phyloP scores from a whole-genome alignment of 2,888 invertebrate genomes.

The Dexiosoma caninum region DNA sequence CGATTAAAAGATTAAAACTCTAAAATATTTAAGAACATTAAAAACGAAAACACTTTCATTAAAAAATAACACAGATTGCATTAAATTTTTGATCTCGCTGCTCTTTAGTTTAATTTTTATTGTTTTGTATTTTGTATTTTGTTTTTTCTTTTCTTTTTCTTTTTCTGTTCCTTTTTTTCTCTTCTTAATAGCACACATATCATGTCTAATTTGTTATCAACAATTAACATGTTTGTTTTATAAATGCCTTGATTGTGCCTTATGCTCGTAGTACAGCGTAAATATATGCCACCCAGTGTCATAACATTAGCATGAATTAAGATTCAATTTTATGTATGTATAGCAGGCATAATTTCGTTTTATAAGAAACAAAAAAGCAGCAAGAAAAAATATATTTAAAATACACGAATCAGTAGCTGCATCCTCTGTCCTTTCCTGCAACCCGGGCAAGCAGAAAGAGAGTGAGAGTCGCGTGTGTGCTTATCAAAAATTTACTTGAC shows the following conservation, averaged over 20 bases:
- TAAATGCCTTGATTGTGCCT: constrained; percentile 37
- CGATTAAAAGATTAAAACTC: background rate
- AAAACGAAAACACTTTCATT: constrained; percentile 13
- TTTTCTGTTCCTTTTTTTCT: background rate
- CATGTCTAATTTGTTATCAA: constrained; percentile 62
- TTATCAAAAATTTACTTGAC: constrained; percentile 67
- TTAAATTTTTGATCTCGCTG: background rate
- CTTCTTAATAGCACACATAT: background rate
- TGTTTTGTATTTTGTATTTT: background rate
- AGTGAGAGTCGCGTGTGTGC: constrained; percentile 65
- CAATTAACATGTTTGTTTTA: constrained; percentile 62
- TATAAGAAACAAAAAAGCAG: background rate
- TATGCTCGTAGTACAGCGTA: constrained; percentile 28
- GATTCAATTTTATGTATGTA: constrained; percentile 48
- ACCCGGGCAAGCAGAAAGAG: background rate
- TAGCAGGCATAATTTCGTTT: constrained; percentile 31
- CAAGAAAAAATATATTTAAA: background rate
- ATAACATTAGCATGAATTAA: constrained; percentile 63
- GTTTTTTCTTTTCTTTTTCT: background rate
- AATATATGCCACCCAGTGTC: constrained; percentile 67
- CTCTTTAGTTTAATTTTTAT: background rate
- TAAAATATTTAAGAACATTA: background rate
- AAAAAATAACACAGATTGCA: background rate
- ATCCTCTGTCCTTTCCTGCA: constrained; percentile 30
- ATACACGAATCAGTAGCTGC: constrained; percentile 58